phyloP scores from a whole-genome alignment of 1,140 invertebrate species.

The Zaprionus lachaisei region DNA sequence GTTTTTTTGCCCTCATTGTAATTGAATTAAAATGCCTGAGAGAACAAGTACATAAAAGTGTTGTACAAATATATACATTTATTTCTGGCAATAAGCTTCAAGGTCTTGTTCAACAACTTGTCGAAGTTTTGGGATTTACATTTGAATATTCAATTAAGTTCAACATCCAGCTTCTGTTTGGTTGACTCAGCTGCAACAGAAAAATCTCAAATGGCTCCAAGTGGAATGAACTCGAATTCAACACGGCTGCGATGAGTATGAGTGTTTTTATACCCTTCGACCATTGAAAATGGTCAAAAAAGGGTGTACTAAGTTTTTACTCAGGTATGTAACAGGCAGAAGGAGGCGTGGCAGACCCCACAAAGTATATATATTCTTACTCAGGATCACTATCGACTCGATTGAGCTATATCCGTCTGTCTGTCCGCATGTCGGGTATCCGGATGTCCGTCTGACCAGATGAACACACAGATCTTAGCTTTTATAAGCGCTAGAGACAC shows the following conservation, averaged over 20 bases:
- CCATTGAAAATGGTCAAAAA: too few species aligned
- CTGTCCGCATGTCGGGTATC: too few species aligned
- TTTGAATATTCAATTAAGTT: constrained; percentile 30
- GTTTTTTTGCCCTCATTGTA: neutral
- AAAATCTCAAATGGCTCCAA: constrained; percentile 20
- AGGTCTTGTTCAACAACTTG: constrained; percentile 15
- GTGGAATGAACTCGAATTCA: constrained; percentile 32
- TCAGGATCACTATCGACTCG: too few species aligned
- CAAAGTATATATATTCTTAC: too few species aligned
- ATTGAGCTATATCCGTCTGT: too few species aligned
- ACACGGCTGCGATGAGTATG: neutral
- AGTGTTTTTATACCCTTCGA: constrained; percentile 1
- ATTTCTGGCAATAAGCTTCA: constrained; percentile 4
- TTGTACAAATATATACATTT: constrained; percentile 4
- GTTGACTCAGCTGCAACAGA: constrained; percentile 16
- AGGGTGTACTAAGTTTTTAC: too few species aligned
- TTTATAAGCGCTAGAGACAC: too few species aligned
- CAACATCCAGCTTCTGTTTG: neutral
- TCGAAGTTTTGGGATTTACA: constrained; percentile 8
- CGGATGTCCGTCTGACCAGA: too few species aligned
- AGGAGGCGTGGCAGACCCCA: too few species aligned
- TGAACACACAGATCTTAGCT: too few species aligned
- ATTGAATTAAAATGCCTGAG: constrained; percentile 11
- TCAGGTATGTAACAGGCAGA: too few species aligned
- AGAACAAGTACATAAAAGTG: neutral